Evolutionary conservation across 2,888 invertebrate species (phyloP).

Genomic region (Ectemnius continuus): DNA sequence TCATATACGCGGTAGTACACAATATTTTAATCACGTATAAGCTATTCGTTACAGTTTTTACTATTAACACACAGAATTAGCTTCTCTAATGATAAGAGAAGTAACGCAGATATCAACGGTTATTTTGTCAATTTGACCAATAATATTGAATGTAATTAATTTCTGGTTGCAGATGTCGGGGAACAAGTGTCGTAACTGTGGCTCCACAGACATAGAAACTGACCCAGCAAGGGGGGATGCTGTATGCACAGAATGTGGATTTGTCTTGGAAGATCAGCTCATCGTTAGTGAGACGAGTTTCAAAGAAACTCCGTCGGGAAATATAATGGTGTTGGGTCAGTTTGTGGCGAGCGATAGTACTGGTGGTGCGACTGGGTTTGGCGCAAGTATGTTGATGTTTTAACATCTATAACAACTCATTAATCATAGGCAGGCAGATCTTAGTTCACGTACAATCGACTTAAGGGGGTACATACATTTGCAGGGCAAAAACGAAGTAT

Average conservation of each 20-base stretch:
- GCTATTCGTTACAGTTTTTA: too few relatives aligned
- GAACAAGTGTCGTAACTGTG: slow-evolving; percentile 92
- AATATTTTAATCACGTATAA: too few relatives aligned
- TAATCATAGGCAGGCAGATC: too few relatives aligned
- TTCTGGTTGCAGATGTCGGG: slow-evolving; percentile 79
- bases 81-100: too few relatives aligned
- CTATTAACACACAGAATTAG: too few relatives aligned
- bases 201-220: slow-evolving; percentile 94
- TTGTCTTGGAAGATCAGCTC: slow-evolving; percentile 96
- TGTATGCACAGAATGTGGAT: slow-evolving; percentile 97
- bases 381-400: slow-evolving; percentile 80
- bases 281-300: slow-evolving; percentile 98
- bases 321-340: slow-evolving; percentile 92
- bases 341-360: slow-evolving; percentile 94
- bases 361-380: slow-evolving; percentile 90
- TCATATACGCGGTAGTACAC: too few relatives aligned
- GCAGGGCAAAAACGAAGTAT: too few relatives aligned
- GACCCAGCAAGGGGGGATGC: slow-evolving; percentile 97
- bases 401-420: not conserved
- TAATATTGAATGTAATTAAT: too few relatives aligned
- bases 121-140: too few relatives aligned
- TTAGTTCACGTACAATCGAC: too few relatives aligned
- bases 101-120: too few relatives aligned
- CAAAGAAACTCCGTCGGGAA: slow-evolving; percentile 94
- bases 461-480: too few relatives aligned